Evolutionary conservation across 1,140 invertebrate species (phyloP).

Genomic region (Fopius arisanus): DNA sequence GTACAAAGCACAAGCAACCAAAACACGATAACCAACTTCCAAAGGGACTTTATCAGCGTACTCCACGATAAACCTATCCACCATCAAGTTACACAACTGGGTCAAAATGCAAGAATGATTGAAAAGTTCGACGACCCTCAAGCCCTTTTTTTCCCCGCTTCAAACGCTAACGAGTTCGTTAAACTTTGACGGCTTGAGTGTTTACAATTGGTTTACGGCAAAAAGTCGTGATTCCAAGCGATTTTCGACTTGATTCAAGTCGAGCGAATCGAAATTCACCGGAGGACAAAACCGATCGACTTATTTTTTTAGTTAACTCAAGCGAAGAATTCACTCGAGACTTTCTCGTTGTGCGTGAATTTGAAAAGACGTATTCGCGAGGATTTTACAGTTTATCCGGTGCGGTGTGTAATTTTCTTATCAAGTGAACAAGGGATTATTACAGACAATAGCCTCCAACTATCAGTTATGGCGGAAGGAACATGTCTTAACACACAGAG

Average conservation of each 20-base stretch:
- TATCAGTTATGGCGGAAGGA: neutral
- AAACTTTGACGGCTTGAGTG: neutral
- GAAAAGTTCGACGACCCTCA: neutral
- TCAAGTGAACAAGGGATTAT: neutral
- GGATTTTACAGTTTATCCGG: neutral
- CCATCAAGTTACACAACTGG: neutral
- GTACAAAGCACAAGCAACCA: neutral
- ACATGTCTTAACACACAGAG: neutral
- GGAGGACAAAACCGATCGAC: too few relatives aligned
- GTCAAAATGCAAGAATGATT: neutral
- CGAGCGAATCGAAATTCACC: too few relatives aligned
- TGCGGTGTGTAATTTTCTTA: neutral
- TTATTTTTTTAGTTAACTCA: too few relatives aligned
- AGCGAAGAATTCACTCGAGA: too few relatives aligned
- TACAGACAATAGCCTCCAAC: neutral
- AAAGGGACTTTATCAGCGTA: neutral
- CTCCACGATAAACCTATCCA: neutral
- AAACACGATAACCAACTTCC: too few relatives aligned
- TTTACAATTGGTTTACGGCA: neutral
- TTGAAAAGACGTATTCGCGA: neutral
- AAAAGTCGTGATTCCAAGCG: too few relatives aligned
- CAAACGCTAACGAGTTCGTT: slow-evolving; percentile 3
- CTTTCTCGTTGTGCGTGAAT: too few relatives aligned
- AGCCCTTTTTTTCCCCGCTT: neutral
- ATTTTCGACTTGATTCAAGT: too few relatives aligned